phyloP scores from a whole-genome alignment of 1,140 invertebrate species.

The Spodoptera litura region DNA sequence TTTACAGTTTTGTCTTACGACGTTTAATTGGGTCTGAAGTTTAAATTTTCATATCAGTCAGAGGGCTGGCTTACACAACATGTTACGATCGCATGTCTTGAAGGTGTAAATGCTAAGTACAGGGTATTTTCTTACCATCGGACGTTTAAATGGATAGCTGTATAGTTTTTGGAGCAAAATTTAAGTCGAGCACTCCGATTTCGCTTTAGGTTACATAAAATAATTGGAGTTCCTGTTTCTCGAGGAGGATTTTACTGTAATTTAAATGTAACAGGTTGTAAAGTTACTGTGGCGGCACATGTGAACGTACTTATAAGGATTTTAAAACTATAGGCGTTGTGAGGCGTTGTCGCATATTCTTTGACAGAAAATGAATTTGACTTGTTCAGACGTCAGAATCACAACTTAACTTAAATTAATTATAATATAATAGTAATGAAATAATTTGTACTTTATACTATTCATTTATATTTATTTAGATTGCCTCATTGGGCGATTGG shows the following conservation, averaged over 20 bases:
- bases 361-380: no score
- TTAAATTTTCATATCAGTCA: conserved; percentile 44
- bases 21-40: conserved; percentile 10
- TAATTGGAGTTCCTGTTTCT: conserved; percentile 6
- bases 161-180: conserved; percentile 46
- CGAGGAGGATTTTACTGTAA: neutral
- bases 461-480: no score
- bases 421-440: no score
- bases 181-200: conserved; percentile 33
- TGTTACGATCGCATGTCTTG: conserved; percentile 40
- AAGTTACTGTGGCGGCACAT: no score
- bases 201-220: conserved; percentile 27
- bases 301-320: no score
- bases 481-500: no score
- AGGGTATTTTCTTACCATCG: conserved; percentile 14
- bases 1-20: no score
- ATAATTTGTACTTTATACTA: no score
- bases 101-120: conserved; percentile 52
- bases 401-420: no score
- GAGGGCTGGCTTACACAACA: conserved; percentile 34
- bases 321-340: no score
- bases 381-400: no score
- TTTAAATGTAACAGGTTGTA: neutral
- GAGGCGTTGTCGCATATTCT: no score
- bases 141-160: conserved; percentile 43